phyloP scores from a whole-genome alignment of 2,888 invertebrate species.

The Euzophera pinguis region DNA sequence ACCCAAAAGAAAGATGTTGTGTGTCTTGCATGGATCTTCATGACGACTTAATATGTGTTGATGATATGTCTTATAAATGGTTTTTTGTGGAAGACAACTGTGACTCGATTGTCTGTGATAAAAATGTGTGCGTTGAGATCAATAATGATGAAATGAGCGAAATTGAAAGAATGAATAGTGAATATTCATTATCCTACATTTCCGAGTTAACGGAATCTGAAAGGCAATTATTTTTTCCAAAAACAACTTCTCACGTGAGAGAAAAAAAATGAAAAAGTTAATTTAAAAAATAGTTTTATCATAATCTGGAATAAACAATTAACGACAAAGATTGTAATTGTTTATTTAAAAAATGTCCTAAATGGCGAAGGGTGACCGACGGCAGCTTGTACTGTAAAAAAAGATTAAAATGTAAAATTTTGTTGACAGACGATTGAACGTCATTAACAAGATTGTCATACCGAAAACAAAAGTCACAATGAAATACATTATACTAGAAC shows the following conservation, averaged over 20 bases:
- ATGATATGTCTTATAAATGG: not conserved
- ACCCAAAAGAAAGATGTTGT: not conserved
- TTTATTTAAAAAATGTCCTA: not conserved
- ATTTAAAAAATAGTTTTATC: no score
- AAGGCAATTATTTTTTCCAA: not conserved
- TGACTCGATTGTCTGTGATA: not conserved
- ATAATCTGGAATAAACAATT: no score
- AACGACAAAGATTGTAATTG: not conserved
- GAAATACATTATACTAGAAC: constrained; percentile 31
- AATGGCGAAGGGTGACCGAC: not conserved
- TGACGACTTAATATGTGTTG: not conserved
- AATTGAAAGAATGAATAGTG: not conserved
- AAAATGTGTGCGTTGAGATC: not conserved
- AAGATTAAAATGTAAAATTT: not conserved
- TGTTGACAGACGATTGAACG: constrained; percentile 24
- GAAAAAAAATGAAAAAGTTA: no score
- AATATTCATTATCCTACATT: not conserved
- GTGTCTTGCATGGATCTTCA: not conserved
- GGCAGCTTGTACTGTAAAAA: not conserved
- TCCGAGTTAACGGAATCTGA: not conserved
- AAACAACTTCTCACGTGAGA: not conserved
- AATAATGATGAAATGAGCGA: not conserved
- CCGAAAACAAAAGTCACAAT: constrained; percentile 35
- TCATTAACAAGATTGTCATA: constrained; percentile 38
- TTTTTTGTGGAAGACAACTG: not conserved